phyloP scores from a whole-genome alignment of 2,797 vertebrate species.

The Pampus argenteus region DNA sequence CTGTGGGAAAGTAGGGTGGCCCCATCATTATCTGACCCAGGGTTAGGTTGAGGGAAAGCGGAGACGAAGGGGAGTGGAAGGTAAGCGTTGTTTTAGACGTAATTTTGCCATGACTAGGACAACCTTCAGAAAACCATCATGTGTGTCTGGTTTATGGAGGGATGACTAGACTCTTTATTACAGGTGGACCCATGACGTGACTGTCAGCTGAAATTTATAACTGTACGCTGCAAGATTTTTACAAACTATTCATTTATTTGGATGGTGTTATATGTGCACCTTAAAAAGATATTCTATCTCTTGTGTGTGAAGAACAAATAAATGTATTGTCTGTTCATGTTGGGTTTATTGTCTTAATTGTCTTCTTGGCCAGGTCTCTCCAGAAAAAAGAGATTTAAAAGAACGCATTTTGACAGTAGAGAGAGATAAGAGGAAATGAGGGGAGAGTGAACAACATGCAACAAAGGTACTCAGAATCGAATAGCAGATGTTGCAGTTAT shows the following conservation, averaged over 20 bases:
- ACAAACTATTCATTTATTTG: too few relatives aligned
- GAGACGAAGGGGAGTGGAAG: conserved; percentile 50
- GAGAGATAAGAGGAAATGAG: too few relatives aligned
- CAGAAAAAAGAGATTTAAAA: too few relatives aligned
- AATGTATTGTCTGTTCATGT: too few relatives aligned
- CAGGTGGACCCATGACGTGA: conserved; percentile 15
- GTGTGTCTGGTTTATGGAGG: conserved; percentile 30
- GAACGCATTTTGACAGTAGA: too few relatives aligned
- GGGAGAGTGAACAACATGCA: too few relatives aligned
- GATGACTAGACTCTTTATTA: conserved; percentile 24
- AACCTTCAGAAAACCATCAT: conserved; percentile 27
- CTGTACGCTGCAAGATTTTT: neutral
- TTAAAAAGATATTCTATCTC: too few relatives aligned
- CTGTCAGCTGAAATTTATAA: neutral
- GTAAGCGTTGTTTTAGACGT: conserved; percentile 40
- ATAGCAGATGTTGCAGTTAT: too few relatives aligned
- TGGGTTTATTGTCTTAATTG: too few relatives aligned
- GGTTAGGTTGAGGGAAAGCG: conserved; percentile 63
- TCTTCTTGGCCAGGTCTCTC: neutral
- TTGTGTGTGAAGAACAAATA: too few relatives aligned
- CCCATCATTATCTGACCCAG: conserved; percentile 74
- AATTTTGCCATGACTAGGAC: conserved; percentile 41
- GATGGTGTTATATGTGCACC: too few relatives aligned
- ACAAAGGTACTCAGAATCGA: too few relatives aligned
- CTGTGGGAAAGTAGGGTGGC: conserved; percentile 78